Base-by-base conservation (phyloP, 2,888 invertebrate genomes). In the Choristoneura rosaceana region DNA sequence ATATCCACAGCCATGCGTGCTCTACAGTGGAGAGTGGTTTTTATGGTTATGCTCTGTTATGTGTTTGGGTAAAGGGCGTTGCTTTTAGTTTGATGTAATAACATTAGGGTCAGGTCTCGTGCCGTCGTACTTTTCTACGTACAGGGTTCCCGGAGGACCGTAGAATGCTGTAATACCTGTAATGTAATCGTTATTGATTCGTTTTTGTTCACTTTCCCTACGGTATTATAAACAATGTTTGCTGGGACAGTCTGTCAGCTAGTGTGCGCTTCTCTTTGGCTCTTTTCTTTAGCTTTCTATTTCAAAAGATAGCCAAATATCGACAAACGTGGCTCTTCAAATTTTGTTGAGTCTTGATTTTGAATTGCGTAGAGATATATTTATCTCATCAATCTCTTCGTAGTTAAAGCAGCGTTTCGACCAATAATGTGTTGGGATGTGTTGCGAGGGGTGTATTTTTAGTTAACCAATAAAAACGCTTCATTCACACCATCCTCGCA, bases 41-140 rank as follows among this genome's bases (percentile, higher is more conserved):
- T 52, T 65, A 65, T 65, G 55, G 33, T 50, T n/a, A 52, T 41
- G 38, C 15, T 50, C 17, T 33, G 61, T 50, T 63, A 63, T 63
- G 50, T 67, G 70, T 67, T 67, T 62, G 63, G 71, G 50, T 38
- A 68, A n/a, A 34, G 55, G 47, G 58, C 58, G 43, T 55, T 15
- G 59, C 68, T 66, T 66, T 66, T 66, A 66, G 65, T 55, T 17
- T 50, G 33, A 59, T 68, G 68, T 73, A 68, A 68, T 68, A 67
- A 47, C 62, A 71, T 67, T 67, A 68, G 59, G 65, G 68, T 50
- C 71, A 47, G 52, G 63, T 15, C 41, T 60, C 66, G 61, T 38
- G 38, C 55, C 62, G 62, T 67, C 43, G 47, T 62, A 59, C 68
- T 52, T 73, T 68, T 59, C 14, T 41, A 68, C 71, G 47, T 38